A percentile compares a stretch with the other conserved stretches of the same genome.
Evolutionary conservation across 2,888 invertebrate genomes (phyloP).

Genomic region (Odiellus spinosus): DNA sequence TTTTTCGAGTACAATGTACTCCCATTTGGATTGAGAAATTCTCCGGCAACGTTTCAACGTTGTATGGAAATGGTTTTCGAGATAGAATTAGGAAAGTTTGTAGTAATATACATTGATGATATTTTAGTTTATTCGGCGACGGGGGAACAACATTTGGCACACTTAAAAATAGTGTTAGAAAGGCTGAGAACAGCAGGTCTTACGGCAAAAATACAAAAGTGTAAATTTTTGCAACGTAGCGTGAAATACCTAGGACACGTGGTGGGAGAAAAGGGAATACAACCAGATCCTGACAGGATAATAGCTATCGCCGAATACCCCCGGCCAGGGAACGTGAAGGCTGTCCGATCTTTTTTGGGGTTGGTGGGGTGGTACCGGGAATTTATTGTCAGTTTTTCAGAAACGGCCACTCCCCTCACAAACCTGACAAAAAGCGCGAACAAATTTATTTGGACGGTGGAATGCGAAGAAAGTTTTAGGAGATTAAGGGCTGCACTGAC

Average conservation of each 20-base stretch:
- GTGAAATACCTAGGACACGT: conserved; percentile 12
- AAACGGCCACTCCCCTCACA: too few relatives aligned
- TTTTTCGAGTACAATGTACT: conserved; percentile 22
- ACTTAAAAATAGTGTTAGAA: conserved; percentile 13
- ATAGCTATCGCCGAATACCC: conserved; percentile 7
- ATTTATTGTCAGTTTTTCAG: conserved; percentile 5
- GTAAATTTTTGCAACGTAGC: conserved; percentile 11
- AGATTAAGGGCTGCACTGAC: conserved; percentile 4
- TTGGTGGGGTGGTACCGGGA: conserved; percentile 1
- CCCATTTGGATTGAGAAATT: conserved; percentile 22
- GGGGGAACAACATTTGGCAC: conserved; percentile 15
- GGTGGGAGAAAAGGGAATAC: conserved; percentile 4
- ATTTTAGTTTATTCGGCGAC: conserved; percentile 16
- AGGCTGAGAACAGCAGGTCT: conserved; percentile 15
- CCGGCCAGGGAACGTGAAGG: conserved; percentile 8
- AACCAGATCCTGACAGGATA: conserved; percentile 3
- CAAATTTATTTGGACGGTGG: conserved; percentile 7
- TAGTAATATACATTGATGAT: conserved; percentile 21
- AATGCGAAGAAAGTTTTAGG: conserved; percentile 6
- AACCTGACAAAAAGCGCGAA: conserved; percentile 4
- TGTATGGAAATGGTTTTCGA: conserved; percentile 19
- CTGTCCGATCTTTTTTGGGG: not conserved
- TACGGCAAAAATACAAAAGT: conserved; percentile 18
- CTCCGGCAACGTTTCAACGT: conserved; percentile 20
- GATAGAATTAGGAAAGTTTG: conserved; percentile 12